Evolutionary conservation across 2,888 invertebrate genomes (phyloP).

Genomic region (Rhamphomyia laevipes): DNA sequence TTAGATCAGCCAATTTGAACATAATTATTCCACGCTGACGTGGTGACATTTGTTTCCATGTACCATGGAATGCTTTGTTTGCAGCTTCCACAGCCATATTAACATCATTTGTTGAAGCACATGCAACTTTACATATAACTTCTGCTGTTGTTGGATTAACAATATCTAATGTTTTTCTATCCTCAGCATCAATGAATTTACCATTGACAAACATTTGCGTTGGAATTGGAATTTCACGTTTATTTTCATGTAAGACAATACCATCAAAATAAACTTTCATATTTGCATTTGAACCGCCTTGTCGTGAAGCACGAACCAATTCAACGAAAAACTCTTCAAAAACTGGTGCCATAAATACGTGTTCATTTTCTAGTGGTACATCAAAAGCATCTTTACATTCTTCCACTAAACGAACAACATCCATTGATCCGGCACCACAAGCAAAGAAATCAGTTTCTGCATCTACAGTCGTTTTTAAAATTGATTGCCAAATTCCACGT

Average conservation of each 20-base stretch:
- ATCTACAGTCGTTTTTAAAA: slow-evolving; percentile 63
- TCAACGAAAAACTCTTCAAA: slow-evolving; percentile 68
- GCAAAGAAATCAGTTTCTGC: slow-evolving; percentile 84
- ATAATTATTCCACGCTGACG: slow-evolving; percentile 77
- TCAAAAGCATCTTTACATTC: slow-evolving; percentile 75
- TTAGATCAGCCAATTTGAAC: slow-evolving; percentile 81
- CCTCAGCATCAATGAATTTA: slow-evolving; percentile 69
- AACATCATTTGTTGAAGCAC: slow-evolving; percentile 69
- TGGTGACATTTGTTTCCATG: slow-evolving; percentile 91
- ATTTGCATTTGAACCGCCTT: slow-evolving; percentile 45
- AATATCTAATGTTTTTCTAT: slow-evolving; percentile 48
- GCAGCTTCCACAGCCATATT: slow-evolving; percentile 82
- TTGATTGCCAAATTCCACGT: slow-evolving; percentile 69
- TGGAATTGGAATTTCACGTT: slow-evolving; percentile 73
- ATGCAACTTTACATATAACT: slow-evolving; percentile 60
- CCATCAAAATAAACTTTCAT: slow-evolving; percentile 50
- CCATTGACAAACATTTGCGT: slow-evolving; percentile 88
- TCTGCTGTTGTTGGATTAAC: slow-evolving; percentile 81
- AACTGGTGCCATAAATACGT: slow-evolving; percentile 84
- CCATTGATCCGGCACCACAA: slow-evolving; percentile 96
- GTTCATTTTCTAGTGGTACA: slow-evolving; percentile 72
- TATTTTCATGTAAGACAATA: slow-evolving; percentile 66
- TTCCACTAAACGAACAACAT: slow-evolving; percentile 81
- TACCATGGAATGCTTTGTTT: slow-evolving; percentile 76
- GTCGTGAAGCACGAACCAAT: slow-evolving; percentile 56